Evolutionary conservation across 2,888 invertebrate genomes (phyloP).

Genomic region (Caenorhabditis japonica): DNA sequence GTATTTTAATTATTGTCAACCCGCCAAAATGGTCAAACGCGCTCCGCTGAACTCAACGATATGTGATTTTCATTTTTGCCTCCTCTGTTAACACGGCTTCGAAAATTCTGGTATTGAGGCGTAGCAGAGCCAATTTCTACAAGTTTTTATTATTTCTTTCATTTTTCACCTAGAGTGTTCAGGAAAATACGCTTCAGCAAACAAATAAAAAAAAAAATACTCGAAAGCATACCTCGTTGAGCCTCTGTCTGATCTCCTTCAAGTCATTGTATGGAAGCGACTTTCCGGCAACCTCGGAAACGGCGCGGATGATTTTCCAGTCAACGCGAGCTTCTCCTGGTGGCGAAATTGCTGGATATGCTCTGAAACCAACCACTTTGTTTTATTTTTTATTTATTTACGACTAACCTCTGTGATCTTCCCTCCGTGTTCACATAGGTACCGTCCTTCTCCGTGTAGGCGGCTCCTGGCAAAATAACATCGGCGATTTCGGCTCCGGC

Average conservation of each 20-base stretch:
- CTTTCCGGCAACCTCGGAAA: constrained; percentile 87
- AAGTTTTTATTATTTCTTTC: too few relatives aligned
- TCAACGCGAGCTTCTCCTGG: constrained; percentile 87
- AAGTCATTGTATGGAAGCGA: constrained; percentile 89
- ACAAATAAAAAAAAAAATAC: too few relatives aligned
- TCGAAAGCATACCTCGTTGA: constrained; percentile 82
- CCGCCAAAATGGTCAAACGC: too few relatives aligned
- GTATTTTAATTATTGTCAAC: too few relatives aligned
- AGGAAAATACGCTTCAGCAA: too few relatives aligned
- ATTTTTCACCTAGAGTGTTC: too few relatives aligned
- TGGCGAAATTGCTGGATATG: constrained; percentile 73
- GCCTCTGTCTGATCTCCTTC: constrained; percentile 86
- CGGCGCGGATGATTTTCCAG: constrained; percentile 97
- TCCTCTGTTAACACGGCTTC: too few relatives aligned
- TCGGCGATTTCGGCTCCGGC: constrained; percentile 92
- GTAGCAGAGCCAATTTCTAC: too few relatives aligned
- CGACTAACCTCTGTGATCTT: constrained; percentile 81
- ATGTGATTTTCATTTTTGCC: too few relatives aligned
- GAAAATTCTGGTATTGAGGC: too few relatives aligned
- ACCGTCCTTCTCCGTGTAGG: constrained; percentile 98
- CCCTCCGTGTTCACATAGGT: constrained; percentile 98
- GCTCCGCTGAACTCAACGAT: too few relatives aligned
- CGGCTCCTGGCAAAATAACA: constrained; percentile 91
- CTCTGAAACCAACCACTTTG: constrained; percentile 38
- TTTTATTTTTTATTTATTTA: neutral